Conservation (phyloP, 2,888 invertebrate species). For the Apantesis nais region DNA sequence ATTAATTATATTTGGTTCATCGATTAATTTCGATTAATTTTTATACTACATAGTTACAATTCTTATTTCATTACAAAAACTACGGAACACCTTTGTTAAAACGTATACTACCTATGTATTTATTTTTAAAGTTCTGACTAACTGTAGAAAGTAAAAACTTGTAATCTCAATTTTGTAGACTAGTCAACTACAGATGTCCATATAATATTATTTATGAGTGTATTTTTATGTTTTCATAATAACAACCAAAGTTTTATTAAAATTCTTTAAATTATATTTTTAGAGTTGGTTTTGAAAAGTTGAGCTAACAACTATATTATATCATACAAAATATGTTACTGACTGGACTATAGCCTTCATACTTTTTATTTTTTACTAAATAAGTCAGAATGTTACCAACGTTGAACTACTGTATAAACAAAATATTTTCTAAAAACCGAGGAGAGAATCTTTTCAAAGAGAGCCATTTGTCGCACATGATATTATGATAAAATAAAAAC, state of each 20-base stretch:
- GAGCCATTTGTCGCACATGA: neutral
- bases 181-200: conserved; percentile 40
- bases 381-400: neutral
- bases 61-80: neutral
- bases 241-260: conserved; percentile 55
- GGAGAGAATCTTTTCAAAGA: neutral
- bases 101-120: neutral
- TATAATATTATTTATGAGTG: conserved; percentile 16
- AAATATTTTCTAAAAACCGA: neutral
- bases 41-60: neutral
- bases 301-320: conserved; percentile 8
- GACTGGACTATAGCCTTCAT: neutral
- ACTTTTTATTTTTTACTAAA: neutral
- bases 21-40: neutral
- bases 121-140: neutral
- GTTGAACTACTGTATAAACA: neutral
- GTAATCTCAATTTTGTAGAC: conserved; percentile 37
- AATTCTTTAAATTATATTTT: conserved; percentile 41
- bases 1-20: neutral
- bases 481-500: neutral
- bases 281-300: conserved; percentile 34
- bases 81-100: neutral
- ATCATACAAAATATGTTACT: neutral
- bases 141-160: conserved; percentile 7
- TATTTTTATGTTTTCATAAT: conserved; percentile 31